Percentiles rank a stretch among this genome's conserved stretches.
Conservation (phyloP, 2,797 vertebrate genomes). For the Crocodylus rhombifer region DNA sequence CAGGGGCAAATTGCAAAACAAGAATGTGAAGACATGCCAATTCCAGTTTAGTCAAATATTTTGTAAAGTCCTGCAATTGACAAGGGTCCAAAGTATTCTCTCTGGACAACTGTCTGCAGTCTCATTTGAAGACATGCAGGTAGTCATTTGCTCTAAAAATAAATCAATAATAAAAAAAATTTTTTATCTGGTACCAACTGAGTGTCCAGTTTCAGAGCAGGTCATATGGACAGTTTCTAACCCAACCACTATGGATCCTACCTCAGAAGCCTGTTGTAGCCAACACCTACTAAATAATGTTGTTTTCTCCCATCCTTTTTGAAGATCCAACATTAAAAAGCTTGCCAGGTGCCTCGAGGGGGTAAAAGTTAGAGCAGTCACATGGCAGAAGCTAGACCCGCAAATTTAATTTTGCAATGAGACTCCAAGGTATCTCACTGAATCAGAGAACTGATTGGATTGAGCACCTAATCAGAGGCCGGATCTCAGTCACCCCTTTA, state of each 20-base stretch:
- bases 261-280: not conserved
- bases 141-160: no score
- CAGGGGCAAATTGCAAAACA: not conserved
- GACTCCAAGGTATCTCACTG: not conserved
- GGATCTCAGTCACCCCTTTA: not conserved
- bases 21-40: not conserved
- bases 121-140: no score
- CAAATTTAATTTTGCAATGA: not conserved
- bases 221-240: not conserved
- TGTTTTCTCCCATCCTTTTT: not conserved
- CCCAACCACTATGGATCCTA: not conserved
- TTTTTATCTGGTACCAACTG: fast-evolving
- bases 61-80: no score
- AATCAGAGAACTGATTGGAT: not conserved
- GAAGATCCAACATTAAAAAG: not conserved
- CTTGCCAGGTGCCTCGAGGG: no score
- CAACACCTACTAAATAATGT: not conserved
- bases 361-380: not conserved
- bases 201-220: not conserved
- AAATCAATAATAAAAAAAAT: no score
- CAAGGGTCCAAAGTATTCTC: no score
- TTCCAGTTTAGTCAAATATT: not conserved
- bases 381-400: not conserved
- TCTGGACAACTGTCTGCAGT: no score
- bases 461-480: not conserved